Evolutionary conservation across 2,113 vertebrate species (phyloP).

Genomic region (Dicerorhinus sumatrensis): DNA sequence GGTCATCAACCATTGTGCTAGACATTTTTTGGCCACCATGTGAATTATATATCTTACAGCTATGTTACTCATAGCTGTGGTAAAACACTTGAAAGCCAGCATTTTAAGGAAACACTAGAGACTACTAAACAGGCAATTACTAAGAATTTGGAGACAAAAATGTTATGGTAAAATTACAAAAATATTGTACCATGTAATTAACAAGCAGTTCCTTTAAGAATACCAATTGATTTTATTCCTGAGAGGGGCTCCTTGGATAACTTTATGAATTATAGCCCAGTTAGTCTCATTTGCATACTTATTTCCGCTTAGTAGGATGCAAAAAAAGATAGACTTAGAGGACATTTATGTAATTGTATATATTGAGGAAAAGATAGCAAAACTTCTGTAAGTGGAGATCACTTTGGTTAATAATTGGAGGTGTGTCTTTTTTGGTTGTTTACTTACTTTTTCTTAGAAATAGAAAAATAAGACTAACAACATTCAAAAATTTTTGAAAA

Average conservation of each 20-base stretch:
- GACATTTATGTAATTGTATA: neutral
- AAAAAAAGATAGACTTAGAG: neutral
- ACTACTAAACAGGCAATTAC: neutral
- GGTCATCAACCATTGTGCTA: neutral
- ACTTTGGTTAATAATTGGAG: neutral
- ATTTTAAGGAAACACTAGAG: neutral
- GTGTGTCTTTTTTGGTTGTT: neutral
- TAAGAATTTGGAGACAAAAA: constrained; percentile 7
- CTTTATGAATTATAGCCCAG: neutral
- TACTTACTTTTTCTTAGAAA: neutral
- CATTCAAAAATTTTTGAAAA: neutral
- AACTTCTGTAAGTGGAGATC: neutral
- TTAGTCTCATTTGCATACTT: neutral
- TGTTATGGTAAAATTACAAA: neutral
- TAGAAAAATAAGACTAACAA: neutral
- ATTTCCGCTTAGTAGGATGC: neutral
- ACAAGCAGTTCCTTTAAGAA: neutral
- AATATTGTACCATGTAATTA: neutral
- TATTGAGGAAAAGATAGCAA: neutral
- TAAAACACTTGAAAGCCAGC: neutral
- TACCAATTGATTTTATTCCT: neutral
- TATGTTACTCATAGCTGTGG: neutral
- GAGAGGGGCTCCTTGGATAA: neutral
- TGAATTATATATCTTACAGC: neutral
- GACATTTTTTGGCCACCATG: neutral